phyloP scores from a whole-genome alignment of 2,888 invertebrate genomes.

The Thereva unica region DNA sequence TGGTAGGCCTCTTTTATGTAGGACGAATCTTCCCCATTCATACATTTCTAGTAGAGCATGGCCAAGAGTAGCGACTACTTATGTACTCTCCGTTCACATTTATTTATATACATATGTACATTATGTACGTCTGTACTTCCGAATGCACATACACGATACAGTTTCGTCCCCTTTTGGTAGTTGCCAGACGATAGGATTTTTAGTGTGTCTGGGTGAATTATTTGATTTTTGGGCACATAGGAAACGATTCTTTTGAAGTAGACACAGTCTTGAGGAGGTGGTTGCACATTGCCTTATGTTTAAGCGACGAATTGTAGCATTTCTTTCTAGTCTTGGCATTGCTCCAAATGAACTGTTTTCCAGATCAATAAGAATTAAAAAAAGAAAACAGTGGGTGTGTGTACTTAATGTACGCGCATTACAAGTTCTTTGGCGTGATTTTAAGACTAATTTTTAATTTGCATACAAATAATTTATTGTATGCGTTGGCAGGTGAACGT shows the following conservation, averaged over 20 bases:
- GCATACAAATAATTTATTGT: too few species aligned
- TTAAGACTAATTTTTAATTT: too few species aligned
- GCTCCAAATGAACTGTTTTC: conserved; percentile 15
- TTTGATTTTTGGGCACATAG: conserved; percentile 37
- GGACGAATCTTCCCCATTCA: conserved; percentile 32
- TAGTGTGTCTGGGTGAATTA: conserved; percentile 32
- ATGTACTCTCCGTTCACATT: conserved; percentile 17
- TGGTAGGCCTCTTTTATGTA: conserved; percentile 34
- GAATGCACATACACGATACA: conserved; percentile 26
- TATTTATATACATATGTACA: conserved; percentile 1
- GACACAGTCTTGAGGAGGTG: conserved; percentile 21
- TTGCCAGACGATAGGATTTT: conserved; percentile 28
- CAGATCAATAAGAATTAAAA: not conserved
- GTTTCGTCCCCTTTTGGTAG: conserved; percentile 25
- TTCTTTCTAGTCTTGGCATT: conserved; percentile 19
- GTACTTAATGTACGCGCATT: too few species aligned
- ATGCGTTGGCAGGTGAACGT: too few species aligned
- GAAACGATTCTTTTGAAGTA: conserved; percentile 33
- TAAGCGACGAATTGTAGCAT: conserved; percentile 19
- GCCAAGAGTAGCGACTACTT: conserved; percentile 28
- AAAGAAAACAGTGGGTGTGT: too few species aligned
- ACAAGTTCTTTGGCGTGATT: too few species aligned
- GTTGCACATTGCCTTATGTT: conserved; percentile 12
- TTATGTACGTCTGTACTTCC: conserved; percentile 21
- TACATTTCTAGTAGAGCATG: conserved; percentile 25